Conservation (phyloP, 2,888 invertebrate species). For the Tenodera sinensis region DNA sequence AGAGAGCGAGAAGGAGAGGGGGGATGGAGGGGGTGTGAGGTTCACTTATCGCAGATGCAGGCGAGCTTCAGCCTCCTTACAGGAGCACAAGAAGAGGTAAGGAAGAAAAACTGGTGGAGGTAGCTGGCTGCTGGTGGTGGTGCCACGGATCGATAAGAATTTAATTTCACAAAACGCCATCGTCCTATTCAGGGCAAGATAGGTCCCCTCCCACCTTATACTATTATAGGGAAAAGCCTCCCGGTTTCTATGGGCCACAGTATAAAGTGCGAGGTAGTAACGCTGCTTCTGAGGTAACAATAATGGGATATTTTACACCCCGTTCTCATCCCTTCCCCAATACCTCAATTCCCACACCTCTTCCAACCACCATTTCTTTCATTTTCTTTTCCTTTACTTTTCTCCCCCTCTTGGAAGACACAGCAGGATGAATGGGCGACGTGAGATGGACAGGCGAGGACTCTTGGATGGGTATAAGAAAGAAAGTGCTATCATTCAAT, state of each 20-base stretch:
- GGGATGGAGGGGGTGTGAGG: neutral
- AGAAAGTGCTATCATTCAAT: neutral
- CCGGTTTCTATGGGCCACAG: constrained; percentile 11
- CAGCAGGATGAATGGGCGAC: neutral
- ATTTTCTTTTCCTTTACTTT: neutral
- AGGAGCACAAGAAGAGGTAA: neutral
- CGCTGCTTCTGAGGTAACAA: constrained; percentile 3
- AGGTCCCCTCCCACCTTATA: constrained; percentile 15
- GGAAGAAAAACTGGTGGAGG: neutral
- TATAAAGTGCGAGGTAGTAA: constrained; percentile 8
- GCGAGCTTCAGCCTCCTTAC: neutral
- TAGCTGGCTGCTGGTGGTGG: neutral
- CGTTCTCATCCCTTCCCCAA: neutral
- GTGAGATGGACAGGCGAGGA: neutral
- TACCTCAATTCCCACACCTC: neutral
- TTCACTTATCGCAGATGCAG: neutral
- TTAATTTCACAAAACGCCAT: constrained; percentile 33
- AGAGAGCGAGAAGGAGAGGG: neutral
- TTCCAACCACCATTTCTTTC: neutral
- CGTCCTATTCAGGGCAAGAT: constrained; percentile 30
- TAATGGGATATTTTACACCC: constrained; percentile 23
- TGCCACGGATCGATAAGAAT: constrained; percentile 32
- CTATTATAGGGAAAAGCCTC: constrained; percentile 6
- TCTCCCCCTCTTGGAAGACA: neutral
- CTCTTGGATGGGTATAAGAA: neutral